Conservation (phyloP, 2,888 invertebrate genomes). For the Nymphalis urticae region DNA sequence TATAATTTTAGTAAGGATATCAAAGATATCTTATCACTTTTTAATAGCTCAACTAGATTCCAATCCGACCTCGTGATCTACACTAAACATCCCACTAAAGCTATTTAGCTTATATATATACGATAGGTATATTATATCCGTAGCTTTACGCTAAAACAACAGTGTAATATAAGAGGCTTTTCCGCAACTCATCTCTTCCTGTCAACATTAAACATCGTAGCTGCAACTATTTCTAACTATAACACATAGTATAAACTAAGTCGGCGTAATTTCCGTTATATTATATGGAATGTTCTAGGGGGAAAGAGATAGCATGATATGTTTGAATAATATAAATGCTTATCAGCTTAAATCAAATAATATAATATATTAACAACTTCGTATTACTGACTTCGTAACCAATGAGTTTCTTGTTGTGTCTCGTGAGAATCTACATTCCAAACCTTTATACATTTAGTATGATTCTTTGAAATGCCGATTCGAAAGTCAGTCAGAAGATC, state of each 20-base stretch:
- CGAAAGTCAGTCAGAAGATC: no score
- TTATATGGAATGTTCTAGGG: neutral
- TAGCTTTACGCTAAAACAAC: neutral
- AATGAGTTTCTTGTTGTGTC: no score
- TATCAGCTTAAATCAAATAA: neutral
- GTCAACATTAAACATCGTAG: slow-evolving; percentile 5
- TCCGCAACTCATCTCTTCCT: slow-evolving; percentile 9
- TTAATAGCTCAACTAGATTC: no score
- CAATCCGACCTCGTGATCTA: no score
- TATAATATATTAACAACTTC: no score
- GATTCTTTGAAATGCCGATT: no score
- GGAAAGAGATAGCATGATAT: neutral
- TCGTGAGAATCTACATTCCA: no score
- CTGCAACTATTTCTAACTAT: slow-evolving; percentile 13
- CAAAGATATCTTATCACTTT: no score
- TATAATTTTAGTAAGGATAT: no score
- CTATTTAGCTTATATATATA: neutral
- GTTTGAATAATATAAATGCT: neutral
- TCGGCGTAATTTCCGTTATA: slow-evolving; percentile 11
- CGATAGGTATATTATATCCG: neutral
- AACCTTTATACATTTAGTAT: no score
- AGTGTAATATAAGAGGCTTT: neutral
- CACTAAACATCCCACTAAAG: no score
- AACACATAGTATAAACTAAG: slow-evolving; percentile 15
- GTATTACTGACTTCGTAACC: no score